phyloP scores from a whole-genome alignment of 2,113 vertebrate genomes.

The Pristiophorus japonicus region DNA sequence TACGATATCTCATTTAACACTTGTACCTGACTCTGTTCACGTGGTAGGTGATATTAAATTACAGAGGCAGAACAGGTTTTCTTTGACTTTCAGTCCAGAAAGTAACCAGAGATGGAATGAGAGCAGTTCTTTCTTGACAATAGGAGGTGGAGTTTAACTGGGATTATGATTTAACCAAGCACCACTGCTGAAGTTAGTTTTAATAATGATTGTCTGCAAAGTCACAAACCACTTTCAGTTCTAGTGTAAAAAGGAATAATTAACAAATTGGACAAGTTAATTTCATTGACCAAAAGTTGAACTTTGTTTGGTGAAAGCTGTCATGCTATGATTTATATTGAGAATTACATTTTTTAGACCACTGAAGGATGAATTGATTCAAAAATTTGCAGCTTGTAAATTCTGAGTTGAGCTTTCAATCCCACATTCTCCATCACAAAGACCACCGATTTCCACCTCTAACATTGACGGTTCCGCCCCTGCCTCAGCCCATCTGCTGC shows the following conservation, averaged over 20 bases:
- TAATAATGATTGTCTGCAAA: not conserved
- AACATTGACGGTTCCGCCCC: not conserved
- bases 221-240: not conserved
- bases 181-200: not conserved
- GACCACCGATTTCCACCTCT: not conserved
- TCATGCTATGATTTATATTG: not conserved
- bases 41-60: not conserved
- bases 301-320: not conserved
- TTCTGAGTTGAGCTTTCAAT: not conserved
- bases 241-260: not conserved
- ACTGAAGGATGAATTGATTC: not conserved
- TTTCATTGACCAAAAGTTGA: not conserved
- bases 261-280: not conserved
- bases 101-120: too few relatives aligned
- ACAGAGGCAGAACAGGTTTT: not conserved
- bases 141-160: not conserved
- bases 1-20: not conserved
- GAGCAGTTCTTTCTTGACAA: not conserved
- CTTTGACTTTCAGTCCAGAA: too few relatives aligned
- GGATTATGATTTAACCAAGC: not conserved
- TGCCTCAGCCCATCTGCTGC: not conserved
- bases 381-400: not conserved
- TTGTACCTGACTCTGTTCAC: not conserved
- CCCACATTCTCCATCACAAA: not conserved
- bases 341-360: not conserved